Evolutionary conservation across 2,888 invertebrate genomes (phyloP), one percentile per base, ranked within the genome.

Genomic region (Eustalomyia histrio): DNA sequence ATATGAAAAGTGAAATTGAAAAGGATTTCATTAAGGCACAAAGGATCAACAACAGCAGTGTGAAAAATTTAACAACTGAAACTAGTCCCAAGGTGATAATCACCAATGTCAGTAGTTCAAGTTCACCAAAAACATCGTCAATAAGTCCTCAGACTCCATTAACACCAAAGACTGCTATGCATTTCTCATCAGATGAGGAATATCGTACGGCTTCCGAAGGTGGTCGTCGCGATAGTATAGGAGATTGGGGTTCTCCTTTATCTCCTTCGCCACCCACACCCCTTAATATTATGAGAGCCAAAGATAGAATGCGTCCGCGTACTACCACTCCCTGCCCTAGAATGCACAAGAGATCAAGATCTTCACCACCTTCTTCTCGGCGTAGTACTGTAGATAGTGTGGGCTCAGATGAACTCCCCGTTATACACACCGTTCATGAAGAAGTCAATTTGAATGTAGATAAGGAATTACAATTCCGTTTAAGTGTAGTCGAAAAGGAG

Each of bases 161-260:
- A 4, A 83, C 84, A 74, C 80, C 82, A 82, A 84, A 84, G 74
- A 18, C 76, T 71, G 12, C 95, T 2, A 92, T 94, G 16, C 92
- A 95, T 14, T 94, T 96, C 87, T 96, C 96, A 0, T 96, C 96
- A 0, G 96, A 96, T 86, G 96, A 96, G 87, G 96, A 97, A 87
- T 97, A 97, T 86, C 92, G 95, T 86, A 96, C 96, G 0, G 96
- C 96, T 10, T 96, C 96, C 0, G 97, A 97, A 90, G 95, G 95
- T 63, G 94, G 94, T 0, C 91, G 95, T n/a, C 91, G 95, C 60
- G 95, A 96, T 85, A 95, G 95, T 83, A 94, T 95, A 18, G 81
- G 81, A n/a, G 96, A 96, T 87, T 96, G 96, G 96, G 95, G 95
- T 29, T 96, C 93, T 7, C 91, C 92, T 0, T 85, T 94, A 21